Conservation (phyloP, 2,797 vertebrate genomes). For the Chelon auratus region DNA sequence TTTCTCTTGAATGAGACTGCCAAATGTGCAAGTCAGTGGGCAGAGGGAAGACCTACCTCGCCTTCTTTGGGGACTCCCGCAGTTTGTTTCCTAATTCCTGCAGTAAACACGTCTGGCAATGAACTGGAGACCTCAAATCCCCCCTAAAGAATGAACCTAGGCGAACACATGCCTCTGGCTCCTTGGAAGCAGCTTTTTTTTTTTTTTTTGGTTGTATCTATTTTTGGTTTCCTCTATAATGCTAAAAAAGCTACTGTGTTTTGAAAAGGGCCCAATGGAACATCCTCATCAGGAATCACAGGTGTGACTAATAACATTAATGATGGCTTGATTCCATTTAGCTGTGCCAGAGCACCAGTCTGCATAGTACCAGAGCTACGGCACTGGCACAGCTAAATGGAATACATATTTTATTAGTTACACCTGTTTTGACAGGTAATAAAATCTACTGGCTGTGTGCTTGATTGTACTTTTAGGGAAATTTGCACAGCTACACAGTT, state of each 20-base stretch:
- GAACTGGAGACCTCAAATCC: constrained; percentile 19
- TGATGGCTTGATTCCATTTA: constrained; percentile 39
- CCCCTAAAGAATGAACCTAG: constrained; percentile 16
- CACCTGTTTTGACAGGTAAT: constrained; percentile 31
- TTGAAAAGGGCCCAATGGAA: constrained; percentile 27
- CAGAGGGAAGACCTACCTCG: constrained; percentile 23
- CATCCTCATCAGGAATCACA: constrained; percentile 37
- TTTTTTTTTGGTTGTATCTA: constrained; percentile 25
- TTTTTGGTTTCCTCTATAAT: not conserved
- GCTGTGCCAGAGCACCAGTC: constrained; percentile 22
- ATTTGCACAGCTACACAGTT: not conserved
- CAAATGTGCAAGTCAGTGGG: constrained; percentile 43
- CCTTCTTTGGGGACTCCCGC: constrained; percentile 19
- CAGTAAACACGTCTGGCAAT: constrained; percentile 31
- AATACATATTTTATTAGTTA: constrained; percentile 34
- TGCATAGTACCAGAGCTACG: constrained; percentile 27
- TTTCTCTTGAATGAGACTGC: constrained; percentile 50
- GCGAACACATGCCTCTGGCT: constrained; percentile 10
- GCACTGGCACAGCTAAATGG: constrained; percentile 25
- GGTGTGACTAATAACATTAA: constrained; percentile 55
- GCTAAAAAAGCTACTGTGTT: constrained; percentile 16
- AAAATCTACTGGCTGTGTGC: constrained; percentile 1
- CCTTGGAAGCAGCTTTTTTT: constrained; percentile 17
- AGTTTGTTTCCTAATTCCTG: constrained; percentile 13
- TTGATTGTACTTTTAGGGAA: not conserved